A percentile compares a stretch with the other conserved stretches of the same genome.
phyloP scores from a whole-genome alignment of 2,888 invertebrate species.

The Drosophila merina region DNA sequence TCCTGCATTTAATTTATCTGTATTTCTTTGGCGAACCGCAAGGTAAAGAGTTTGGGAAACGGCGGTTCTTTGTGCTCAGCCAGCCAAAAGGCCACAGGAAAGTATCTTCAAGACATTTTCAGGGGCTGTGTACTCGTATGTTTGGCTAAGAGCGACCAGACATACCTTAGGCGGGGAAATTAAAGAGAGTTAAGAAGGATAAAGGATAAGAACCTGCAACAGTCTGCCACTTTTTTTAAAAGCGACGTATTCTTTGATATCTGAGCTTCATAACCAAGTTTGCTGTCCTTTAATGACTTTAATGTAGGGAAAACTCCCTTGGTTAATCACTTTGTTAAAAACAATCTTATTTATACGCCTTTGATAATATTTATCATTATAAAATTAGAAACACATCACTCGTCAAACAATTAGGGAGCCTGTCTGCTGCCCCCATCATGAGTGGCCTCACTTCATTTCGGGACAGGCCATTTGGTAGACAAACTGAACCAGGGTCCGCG shows the following conservation, averaged over 20 bases:
- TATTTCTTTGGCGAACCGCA: slow-evolving; percentile 33
- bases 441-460: slow-evolving; percentile 58
- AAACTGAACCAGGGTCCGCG: slow-evolving; percentile 86
- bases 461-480: slow-evolving; percentile 84
- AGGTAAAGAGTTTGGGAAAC: slow-evolving; percentile 16
- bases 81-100: slow-evolving; percentile 46
- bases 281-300: too few species aligned
- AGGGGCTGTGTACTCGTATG: not conserved
- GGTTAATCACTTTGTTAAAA: not conserved
- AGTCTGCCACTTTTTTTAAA: not conserved
- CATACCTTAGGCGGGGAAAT: slow-evolving; percentile 5
- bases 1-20: slow-evolving; percentile 66
- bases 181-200: not conserved
- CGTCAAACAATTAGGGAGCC: slow-evolving; percentile 1
- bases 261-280: too few species aligned
- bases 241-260: not conserved
- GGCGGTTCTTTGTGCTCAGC: slow-evolving; percentile 29
- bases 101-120: slow-evolving; percentile 37
- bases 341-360: slow-evolving; percentile 15
- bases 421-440: not conserved
- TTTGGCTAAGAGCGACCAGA: slow-evolving; percentile 14
- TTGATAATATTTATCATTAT: not conserved
- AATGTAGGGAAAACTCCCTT: too few species aligned
- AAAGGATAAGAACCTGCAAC: not conserved
- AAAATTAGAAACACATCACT: not conserved